Conservation (phyloP, 2,797 vertebrate species). For the Alectoris magna region DNA sequence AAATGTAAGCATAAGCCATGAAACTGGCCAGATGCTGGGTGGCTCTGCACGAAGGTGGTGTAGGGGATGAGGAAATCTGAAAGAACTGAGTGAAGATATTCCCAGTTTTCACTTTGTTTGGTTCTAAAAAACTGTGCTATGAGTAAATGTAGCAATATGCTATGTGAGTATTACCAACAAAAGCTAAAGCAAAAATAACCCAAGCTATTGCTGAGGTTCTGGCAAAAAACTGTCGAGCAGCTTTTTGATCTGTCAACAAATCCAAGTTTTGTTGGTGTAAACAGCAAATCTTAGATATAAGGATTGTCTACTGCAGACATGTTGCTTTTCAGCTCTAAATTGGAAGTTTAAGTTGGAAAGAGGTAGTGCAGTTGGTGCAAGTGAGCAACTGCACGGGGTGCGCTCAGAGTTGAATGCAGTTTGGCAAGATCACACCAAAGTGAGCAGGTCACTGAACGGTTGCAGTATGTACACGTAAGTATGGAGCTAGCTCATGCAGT, state of each 20-base stretch:
- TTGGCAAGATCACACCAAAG: not conserved
- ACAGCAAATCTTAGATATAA: not conserved
- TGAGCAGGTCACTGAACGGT: not conserved
- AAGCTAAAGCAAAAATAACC: not conserved
- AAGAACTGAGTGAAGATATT: not conserved
- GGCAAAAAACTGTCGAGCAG: not conserved
- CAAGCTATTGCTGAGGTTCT: not conserved
- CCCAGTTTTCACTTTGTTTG: not conserved
- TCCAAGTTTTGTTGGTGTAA: not conserved
- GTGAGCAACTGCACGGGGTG: not conserved
- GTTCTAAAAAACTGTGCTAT: not conserved
- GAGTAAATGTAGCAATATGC: too few species aligned
- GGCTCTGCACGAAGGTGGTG: not conserved
- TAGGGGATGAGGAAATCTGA: not conserved
- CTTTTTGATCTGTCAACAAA: not conserved
- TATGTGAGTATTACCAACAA: not conserved
- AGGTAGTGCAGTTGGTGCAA: not conserved
- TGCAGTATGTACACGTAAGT: not conserved
- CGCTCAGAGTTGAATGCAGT: not conserved
- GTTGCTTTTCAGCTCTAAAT: not conserved
- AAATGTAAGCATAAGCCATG: not conserved
- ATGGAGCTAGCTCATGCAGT: accelerated
- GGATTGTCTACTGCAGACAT: not conserved
- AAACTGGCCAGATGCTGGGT: not conserved
- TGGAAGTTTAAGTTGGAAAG: not conserved